Conservation (phyloP, 1,140 invertebrate genomes). For the Drosophila orena region DNA sequence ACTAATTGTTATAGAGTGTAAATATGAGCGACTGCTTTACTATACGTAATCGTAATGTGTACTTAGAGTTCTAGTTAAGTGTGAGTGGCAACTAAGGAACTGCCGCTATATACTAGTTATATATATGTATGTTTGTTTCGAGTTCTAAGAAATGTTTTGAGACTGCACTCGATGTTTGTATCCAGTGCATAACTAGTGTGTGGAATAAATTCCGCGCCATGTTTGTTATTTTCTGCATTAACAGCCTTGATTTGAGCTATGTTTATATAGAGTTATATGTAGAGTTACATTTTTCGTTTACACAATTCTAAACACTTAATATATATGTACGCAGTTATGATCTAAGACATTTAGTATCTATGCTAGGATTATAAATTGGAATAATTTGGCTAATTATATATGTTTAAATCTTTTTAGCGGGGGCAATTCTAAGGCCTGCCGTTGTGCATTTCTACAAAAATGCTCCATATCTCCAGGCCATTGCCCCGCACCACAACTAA, state of each 20-base stretch:
- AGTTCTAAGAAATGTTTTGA: slow-evolving; percentile 46
- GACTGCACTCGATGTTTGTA: slow-evolving; percentile 15
- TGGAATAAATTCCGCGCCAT: slow-evolving; percentile 1
- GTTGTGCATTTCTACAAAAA: slow-evolving; percentile 62
- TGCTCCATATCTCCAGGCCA: slow-evolving; percentile 31
- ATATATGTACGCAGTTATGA: slow-evolving; percentile 42
- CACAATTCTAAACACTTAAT: slow-evolving; percentile 80
- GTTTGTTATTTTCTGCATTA: slow-evolving; percentile 42
- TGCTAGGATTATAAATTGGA: slow-evolving; percentile 44
- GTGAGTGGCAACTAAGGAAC: slow-evolving; percentile 59
- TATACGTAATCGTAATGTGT: slow-evolving; percentile 48
- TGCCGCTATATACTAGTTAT: slow-evolving; percentile 52
- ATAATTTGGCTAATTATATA: slow-evolving; percentile 27
- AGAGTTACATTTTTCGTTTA: slow-evolving; percentile 56
- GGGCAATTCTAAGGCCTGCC: slow-evolving; percentile 46
- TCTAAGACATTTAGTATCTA: slow-evolving; percentile 74
- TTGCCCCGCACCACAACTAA: slow-evolving; percentile 34
- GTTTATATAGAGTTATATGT: slow-evolving; percentile 55
- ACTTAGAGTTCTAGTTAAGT: slow-evolving; percentile 68
- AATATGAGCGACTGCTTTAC: slow-evolving; percentile 55
- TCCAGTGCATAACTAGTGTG: slow-evolving; percentile 25
- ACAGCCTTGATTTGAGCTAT: slow-evolving; percentile 77
- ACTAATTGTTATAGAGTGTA: slow-evolving; percentile 53
- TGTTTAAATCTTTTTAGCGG: background rate
- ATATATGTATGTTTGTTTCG: slow-evolving; percentile 30